Conservation (phyloP, 2,888 invertebrate genomes). For the Lithophane ornitopus region DNA sequence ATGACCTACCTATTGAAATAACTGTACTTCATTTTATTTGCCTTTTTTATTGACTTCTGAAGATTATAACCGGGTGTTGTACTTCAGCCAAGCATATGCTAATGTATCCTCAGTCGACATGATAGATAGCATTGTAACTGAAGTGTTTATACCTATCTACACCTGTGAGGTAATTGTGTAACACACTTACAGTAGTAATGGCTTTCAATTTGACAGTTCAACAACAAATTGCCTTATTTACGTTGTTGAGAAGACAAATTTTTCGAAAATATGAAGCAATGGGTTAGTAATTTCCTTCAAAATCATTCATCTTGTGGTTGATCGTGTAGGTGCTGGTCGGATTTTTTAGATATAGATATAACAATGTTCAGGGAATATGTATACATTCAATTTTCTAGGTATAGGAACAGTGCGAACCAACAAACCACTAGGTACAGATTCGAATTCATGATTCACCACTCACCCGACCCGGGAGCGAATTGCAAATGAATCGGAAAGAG, state of each 20-base stretch:
- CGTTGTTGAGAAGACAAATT: too few relatives aligned
- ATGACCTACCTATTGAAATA: not conserved
- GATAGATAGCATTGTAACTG: not conserved
- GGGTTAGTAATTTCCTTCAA: too few relatives aligned
- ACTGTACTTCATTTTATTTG: not conserved
- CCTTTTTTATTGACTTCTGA: not conserved
- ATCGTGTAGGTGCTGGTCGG: too few relatives aligned
- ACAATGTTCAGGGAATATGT: not conserved
- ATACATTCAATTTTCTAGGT: not conserved
- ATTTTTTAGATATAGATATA: not conserved
- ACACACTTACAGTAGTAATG: too few relatives aligned
- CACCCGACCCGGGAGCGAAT: conserved; percentile 26
- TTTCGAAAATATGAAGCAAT: too few relatives aligned
- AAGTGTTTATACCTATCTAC: not conserved
- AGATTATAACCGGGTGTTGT: too few relatives aligned
- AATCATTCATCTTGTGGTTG: too few relatives aligned
- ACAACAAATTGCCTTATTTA: too few relatives aligned
- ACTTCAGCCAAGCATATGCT: too few relatives aligned
- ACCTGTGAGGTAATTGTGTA: not conserved
- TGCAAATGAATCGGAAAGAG: conserved; percentile 61
- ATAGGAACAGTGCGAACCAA: not conserved
- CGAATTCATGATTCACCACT: conserved; percentile 25
- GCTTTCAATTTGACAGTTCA: too few relatives aligned
- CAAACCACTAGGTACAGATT: conserved; percentile 24
- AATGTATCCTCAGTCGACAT: not conserved